These are phyloP conservation scores for Manduca sexta DNA, from an alignment of 1,140 invertebrate species.

Conservation along the genomic window DNA sequence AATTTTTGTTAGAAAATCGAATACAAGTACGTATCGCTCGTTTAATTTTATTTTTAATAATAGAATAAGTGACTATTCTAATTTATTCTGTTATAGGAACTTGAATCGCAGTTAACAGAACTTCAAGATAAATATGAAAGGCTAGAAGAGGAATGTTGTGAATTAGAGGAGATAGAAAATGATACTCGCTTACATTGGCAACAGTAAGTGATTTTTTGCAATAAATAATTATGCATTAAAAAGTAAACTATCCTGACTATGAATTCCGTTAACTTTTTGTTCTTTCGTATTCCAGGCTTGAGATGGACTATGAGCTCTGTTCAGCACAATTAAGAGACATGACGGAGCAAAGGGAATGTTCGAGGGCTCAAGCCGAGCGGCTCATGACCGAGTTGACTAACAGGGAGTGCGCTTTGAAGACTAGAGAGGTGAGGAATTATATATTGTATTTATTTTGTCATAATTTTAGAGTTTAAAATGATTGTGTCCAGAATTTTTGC, in stretches of 20 bases:
- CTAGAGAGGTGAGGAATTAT: constrained; percentile 40
- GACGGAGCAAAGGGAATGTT: constrained; percentile 73
- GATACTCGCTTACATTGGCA: constrained; percentile 78
- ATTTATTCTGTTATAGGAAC: constrained; percentile 51
- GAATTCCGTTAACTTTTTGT: neutral
- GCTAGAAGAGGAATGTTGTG: constrained; percentile 78
- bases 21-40: constrained; percentile 47
- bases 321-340: constrained; percentile 70
- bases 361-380: constrained; percentile 65
- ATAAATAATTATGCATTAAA: neutral
- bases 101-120: constrained; percentile 71
- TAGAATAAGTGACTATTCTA: neutral
- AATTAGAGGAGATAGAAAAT: constrained; percentile 81
- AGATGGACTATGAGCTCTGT: constrained; percentile 70
- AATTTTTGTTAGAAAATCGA: constrained; percentile 72
- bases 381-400: constrained; percentile 65
- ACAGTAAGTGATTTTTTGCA: constrained; percentile 57
- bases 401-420: constrained; percentile 71
- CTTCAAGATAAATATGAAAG: constrained; percentile 75
- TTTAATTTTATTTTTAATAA: neutral
- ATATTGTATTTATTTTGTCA: constrained; percentile 2
- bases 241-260: neutral
- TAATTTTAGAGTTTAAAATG: constrained; percentile 3
- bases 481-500: too few relatives aligned
- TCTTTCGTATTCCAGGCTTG: constrained; percentile 40